These are phyloP conservation scores for Cettia cetti DNA, from an alignment of 2,113 vertebrate genomes.

Conservation along the genomic window DNA sequence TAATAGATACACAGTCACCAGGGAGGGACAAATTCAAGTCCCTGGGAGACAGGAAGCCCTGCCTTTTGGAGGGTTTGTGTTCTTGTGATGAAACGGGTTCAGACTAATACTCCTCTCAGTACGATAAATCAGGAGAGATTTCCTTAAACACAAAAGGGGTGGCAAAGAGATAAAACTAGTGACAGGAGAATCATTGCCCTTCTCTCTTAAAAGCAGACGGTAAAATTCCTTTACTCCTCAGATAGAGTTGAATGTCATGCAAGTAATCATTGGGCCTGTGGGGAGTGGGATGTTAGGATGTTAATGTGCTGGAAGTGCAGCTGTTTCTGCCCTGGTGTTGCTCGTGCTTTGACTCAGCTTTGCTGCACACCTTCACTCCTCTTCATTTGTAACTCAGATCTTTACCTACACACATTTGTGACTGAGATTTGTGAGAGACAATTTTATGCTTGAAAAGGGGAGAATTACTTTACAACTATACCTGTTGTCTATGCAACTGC, in stretches of 20 bases:
- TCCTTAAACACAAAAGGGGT: background rate
- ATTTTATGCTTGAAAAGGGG: slow-evolving; percentile 48
- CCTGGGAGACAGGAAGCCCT: background rate
- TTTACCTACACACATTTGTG: background rate
- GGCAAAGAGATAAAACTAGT: background rate
- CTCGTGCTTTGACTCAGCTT: background rate
- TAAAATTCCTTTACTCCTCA: slow-evolving; percentile 4
- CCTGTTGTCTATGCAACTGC: slow-evolving; percentile 37
- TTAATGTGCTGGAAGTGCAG: background rate
- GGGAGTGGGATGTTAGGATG: slow-evolving; percentile 4
- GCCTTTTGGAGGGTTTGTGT: background rate
- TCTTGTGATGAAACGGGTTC: background rate
- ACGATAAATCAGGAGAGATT: background rate
- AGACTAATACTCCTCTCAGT: background rate
- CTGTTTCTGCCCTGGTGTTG: background rate
- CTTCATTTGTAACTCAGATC: slow-evolving; percentile 29
- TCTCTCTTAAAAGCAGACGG: background rate
- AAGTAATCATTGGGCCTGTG: background rate
- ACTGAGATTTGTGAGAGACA: slow-evolving; percentile 38
- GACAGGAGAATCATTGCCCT: slow-evolving; percentile 1
- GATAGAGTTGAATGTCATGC: background rate
- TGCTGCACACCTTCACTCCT: background rate
- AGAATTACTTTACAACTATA: slow-evolving; percentile 41
- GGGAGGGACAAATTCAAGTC: background rate
- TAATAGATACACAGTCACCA: background rate